Percentiles rank a stretch among this genome's conserved stretches.
Evolutionary conservation across 1,140 invertebrate species (phyloP).

Genomic region (Lerema accius): DNA sequence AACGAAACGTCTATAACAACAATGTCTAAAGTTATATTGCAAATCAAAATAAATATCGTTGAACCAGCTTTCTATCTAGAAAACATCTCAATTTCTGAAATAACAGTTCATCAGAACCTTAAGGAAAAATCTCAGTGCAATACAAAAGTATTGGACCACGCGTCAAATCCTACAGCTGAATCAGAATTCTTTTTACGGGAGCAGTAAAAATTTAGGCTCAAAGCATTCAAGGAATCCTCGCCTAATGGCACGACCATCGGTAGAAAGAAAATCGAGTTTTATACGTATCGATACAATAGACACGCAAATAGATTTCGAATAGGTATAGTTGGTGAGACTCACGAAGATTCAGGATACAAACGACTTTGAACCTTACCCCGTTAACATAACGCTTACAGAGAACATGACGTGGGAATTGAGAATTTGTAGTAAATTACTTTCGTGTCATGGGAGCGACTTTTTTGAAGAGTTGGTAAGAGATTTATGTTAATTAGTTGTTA

Average conservation of each 20-base stretch:
- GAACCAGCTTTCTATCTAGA: too few species aligned
- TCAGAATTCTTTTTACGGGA: constrained; percentile 76
- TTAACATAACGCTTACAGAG: not conserved
- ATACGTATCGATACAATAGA: constrained; percentile 56
- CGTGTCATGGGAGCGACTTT: constrained; percentile 19
- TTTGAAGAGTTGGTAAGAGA: constrained; percentile 17
- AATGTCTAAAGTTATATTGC: too few species aligned
- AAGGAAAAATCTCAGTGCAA: not conserved
- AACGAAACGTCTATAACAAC: too few species aligned
- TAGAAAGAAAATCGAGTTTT: constrained; percentile 61
- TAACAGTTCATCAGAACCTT: not conserved
- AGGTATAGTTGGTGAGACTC: constrained; percentile 29
- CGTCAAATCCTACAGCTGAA: constrained; percentile 66
- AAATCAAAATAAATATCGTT: too few species aligned
- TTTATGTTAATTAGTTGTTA: constrained; percentile 25
- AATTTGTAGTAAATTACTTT: constrained; percentile 28
- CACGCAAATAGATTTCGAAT: constrained; percentile 66
- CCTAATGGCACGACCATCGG: constrained; percentile 68
- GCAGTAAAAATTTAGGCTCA: constrained; percentile 76
- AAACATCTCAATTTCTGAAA: too few species aligned
- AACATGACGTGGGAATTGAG: not conserved
- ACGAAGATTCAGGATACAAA: not conserved
- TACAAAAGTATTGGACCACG: constrained; percentile 35
- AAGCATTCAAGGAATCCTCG: constrained; percentile 65
- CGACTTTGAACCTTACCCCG: not conserved